Conservation (phyloP, 2,797 vertebrate genomes). For the Sebastes nivosus region DNA sequence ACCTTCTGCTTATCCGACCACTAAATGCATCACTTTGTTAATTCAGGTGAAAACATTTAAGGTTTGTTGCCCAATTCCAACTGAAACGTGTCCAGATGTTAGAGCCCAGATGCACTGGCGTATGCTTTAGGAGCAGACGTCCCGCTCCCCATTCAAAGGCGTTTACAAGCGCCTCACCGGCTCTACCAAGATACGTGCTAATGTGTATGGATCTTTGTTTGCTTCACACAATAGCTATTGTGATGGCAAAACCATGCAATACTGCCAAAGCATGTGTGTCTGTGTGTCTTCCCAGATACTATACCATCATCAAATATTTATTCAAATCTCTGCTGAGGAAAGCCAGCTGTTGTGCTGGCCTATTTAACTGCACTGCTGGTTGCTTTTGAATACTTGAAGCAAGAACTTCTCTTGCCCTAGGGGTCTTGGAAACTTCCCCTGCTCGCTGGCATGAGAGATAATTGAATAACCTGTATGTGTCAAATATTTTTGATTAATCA, state of each 20-base stretch:
- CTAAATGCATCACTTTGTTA: slow-evolving; percentile 62
- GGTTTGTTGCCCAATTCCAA: slow-evolving; percentile 52
- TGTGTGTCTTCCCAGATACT: slow-evolving; percentile 50
- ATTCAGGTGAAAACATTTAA: slow-evolving; percentile 64
- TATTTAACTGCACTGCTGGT: slow-evolving; percentile 54
- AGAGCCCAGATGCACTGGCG: slow-evolving; percentile 60
- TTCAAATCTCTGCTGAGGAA: slow-evolving; percentile 45
- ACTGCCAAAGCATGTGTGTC: slow-evolving; percentile 22
- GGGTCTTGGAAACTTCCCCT: slow-evolving; percentile 34
- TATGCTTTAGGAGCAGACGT: slow-evolving; percentile 41
- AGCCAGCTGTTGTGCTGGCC: slow-evolving; percentile 62
- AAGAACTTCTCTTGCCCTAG: slow-evolving; percentile 34
- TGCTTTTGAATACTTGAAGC: slow-evolving; percentile 49
- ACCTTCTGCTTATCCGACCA: slow-evolving; percentile 29
- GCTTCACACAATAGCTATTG: slow-evolving; percentile 52
- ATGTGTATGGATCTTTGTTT: slow-evolving; percentile 48
- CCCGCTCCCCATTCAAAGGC: slow-evolving; percentile 10
- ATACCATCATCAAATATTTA: slow-evolving; percentile 61
- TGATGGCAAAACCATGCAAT: slow-evolving; percentile 31
- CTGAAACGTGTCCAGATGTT: slow-evolving; percentile 69
- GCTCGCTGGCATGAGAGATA: slow-evolving; percentile 34
- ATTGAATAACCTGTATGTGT: slow-evolving; percentile 57
- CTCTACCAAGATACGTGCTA: slow-evolving; percentile 25
- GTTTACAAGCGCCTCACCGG: slow-evolving; percentile 21
- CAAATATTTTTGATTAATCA: slow-evolving; percentile 65